Evolutionary conservation across 1,140 invertebrate genomes (phyloP).

Genomic region (Drosophila jambulina): DNA sequence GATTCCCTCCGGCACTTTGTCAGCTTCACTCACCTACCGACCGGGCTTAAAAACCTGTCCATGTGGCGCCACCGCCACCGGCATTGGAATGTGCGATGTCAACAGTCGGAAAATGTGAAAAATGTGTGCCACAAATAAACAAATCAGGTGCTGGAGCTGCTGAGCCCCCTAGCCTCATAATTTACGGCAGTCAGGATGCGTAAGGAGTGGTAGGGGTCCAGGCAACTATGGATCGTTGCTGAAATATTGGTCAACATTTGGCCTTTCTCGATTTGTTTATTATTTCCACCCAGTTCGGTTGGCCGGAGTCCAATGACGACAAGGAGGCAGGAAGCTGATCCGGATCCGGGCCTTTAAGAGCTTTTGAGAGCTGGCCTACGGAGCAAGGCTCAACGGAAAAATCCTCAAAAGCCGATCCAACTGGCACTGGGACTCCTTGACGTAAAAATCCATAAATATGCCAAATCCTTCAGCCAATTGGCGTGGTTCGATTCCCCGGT

Average conservation of each 20-base stretch:
- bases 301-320: conserved; percentile 24
- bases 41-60: conserved; percentile 9
- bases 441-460: conserved; percentile 67
- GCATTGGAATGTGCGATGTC: conserved; percentile 38
- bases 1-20: conserved; percentile 29
- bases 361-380: conserved; percentile 21
- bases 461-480: conserved; percentile 47
- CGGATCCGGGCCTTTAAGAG: conserved; percentile 9
- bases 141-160: conserved; percentile 62
- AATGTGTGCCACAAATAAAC: conserved; percentile 71
- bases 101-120: conserved; percentile 60
- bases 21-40: conserved; percentile 17
- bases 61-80: conserved; percentile 29
- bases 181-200: conserved; percentile 58
- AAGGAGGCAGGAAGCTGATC: conserved; percentile 27
- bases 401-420: conserved; percentile 10
- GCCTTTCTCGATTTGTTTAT: conserved; percentile 46
- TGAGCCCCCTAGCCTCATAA: conserved; percentile 46
- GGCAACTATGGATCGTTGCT: conserved; percentile 44
- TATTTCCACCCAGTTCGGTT: conserved; percentile 56
- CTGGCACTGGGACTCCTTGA: conserved; percentile 25
- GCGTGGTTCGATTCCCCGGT: conserved; percentile 41
- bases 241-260: conserved; percentile 77
- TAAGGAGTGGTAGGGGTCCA: conserved; percentile 5
- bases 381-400: conserved; percentile 54